A percentile compares a stretch with the other conserved stretches of the same genome.
phyloP scores from a whole-genome alignment of 1,140 invertebrate genomes.

The Neotoxoptera formosana region DNA sequence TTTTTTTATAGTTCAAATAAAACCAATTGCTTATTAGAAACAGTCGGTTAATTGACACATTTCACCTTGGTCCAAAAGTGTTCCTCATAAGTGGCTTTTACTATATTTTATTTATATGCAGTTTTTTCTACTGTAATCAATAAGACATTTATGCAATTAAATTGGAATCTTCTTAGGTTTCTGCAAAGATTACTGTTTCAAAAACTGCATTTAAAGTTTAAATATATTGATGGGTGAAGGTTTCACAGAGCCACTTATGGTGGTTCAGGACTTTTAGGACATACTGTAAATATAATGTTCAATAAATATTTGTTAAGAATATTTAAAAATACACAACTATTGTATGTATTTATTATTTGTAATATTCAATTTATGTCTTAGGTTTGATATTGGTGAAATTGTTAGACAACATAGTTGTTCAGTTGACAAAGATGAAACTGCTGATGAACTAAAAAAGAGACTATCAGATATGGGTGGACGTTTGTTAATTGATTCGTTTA shows the following conservation, averaged over 20 bases:
- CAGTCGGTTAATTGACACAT: too few relatives aligned
- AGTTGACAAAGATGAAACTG: constrained; percentile 71
- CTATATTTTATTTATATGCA: too few relatives aligned
- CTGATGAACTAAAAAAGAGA: constrained; percentile 72
- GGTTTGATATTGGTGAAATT: constrained; percentile 89
- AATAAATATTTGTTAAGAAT: too few relatives aligned
- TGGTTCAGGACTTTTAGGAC: too few relatives aligned
- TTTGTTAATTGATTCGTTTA: constrained; percentile 72
- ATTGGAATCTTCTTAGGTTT: neutral
- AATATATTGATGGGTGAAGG: too few relatives aligned
- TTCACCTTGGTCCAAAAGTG: too few relatives aligned
- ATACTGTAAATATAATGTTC: too few relatives aligned
- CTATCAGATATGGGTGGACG: constrained; percentile 76
- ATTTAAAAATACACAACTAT: neutral
- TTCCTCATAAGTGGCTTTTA: too few relatives aligned
- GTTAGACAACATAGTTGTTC: constrained; percentile 71
- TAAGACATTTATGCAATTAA: neutral
- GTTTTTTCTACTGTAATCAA: neutral
- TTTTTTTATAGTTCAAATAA: too few relatives aligned
- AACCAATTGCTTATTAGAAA: too few relatives aligned
- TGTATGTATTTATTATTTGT: neutral
- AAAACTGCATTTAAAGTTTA: neutral
- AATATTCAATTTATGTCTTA: constrained; percentile 59
- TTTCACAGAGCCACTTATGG: too few relatives aligned
- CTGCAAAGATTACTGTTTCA: neutral